Conservation (phyloP, 2,797 vertebrate genomes). For the Simalia tracyae region DNA sequence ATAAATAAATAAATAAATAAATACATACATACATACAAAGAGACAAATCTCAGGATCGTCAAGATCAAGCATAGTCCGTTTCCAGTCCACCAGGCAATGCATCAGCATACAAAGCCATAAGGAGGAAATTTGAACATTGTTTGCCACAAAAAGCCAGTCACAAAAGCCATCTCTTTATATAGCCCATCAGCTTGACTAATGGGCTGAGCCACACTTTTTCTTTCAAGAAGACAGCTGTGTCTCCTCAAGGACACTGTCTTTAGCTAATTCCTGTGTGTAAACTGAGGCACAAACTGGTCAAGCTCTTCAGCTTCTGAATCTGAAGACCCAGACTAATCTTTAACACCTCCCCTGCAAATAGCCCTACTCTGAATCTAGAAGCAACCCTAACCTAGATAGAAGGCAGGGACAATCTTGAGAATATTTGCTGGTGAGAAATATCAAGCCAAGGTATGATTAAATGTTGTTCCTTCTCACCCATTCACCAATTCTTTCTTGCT, state of each 20-base stretch:
- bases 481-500: not conserved
- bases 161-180: not conserved
- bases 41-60: not conserved
- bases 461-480: not conserved
- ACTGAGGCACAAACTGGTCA: not conserved
- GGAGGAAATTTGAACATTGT: not conserved
- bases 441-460: not conserved
- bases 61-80: not conserved
- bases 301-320: not conserved
- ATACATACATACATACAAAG: too few species aligned
- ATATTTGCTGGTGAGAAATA: too few species aligned
- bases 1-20: too few species aligned
- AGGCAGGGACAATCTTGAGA: not conserved
- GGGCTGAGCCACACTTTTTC: not conserved
- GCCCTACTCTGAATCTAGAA: not conserved
- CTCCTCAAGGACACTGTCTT: not conserved
- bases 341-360: not conserved
- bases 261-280: not conserved
- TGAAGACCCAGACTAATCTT: not conserved
- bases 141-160: not conserved
- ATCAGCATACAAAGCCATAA: not conserved
- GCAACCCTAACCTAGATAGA: not conserved
- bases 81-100: not conserved
- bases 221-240: not conserved
- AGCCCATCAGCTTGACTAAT: not conserved